phyloP scores from a whole-genome alignment of 2,888 invertebrate species.

The Plebejus anna region DNA sequence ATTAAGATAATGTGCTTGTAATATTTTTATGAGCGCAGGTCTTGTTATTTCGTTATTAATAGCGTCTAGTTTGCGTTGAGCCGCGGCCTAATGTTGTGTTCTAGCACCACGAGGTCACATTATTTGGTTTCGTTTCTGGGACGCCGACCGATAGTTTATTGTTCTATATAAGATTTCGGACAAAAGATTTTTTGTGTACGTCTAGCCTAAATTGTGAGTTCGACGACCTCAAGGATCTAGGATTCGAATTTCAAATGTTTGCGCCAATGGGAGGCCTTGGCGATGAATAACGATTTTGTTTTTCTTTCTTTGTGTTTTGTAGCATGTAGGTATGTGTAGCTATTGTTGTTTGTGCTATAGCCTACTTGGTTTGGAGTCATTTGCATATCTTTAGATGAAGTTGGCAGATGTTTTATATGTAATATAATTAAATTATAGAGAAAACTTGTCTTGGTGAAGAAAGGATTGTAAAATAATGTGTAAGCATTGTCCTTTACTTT shows the following conservation, averaged over 20 bases:
- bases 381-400: background rate
- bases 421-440: no score
- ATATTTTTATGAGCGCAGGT: conserved; percentile 33
- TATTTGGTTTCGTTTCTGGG: conserved; percentile 44
- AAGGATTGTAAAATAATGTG: no score
- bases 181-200: conserved; percentile 40
- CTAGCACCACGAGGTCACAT: conserved; percentile 37
- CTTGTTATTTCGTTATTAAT: conserved; percentile 33
- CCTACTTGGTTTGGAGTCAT: background rate
- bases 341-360: background rate
- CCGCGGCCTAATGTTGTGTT: conserved; percentile 35
- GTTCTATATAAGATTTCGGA: conserved; percentile 42
- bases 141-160: conserved; percentile 44
- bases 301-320: background rate
- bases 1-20: conserved; percentile 32
- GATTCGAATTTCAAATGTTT: conserved; percentile 5
- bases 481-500: no score
- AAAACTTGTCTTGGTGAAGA: no score
- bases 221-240: conserved; percentile 23
- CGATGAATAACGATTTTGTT: conserved; percentile 14
- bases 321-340: background rate
- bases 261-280: conserved; percentile 10
- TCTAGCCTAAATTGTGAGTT: conserved; percentile 36
- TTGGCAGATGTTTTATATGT: background rate
- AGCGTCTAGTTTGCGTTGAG: conserved; percentile 41